Evolutionary conservation across 2,888 invertebrate genomes (phyloP).

Genomic region (Sipha maydis): DNA sequence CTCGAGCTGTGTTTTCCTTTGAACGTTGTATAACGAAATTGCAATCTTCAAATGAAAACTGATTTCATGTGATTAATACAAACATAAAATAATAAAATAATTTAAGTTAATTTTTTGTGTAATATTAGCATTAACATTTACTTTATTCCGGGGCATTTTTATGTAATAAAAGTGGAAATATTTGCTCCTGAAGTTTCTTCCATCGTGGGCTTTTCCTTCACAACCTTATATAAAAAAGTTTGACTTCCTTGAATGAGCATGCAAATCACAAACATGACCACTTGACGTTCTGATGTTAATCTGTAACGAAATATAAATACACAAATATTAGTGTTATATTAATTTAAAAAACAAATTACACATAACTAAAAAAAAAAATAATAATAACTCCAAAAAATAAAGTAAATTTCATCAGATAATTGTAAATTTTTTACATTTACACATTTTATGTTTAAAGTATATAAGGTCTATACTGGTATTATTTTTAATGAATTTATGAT

Average conservation of each 20-base stretch:
- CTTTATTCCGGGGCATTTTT: slow-evolving; percentile 92
- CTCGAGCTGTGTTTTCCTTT: slow-evolving; percentile 93
- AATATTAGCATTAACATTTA: slow-evolving; percentile 66
- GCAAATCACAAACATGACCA: slow-evolving; percentile 91
- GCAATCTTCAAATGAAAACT: slow-evolving; percentile 95
- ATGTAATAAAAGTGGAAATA: slow-evolving; percentile 93
- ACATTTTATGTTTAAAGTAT: no score
- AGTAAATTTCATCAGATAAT: no score
- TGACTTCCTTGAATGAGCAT: slow-evolving; percentile 93
- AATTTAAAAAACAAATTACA: no score
- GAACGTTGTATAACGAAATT: slow-evolving; percentile 92
- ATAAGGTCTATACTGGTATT: no score
- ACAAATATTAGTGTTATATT: no score
- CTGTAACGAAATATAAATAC: slow-evolving; percentile 67
- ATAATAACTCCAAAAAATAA: no score
- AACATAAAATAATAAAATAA: not conserved
- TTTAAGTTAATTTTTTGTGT: not conserved
- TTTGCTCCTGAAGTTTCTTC: slow-evolving; percentile 87
- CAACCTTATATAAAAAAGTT: slow-evolving; percentile 98
- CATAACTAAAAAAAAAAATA: no score
- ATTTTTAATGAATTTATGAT: no score
- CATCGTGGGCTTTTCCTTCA: slow-evolving; percentile 80
- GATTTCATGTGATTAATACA: slow-evolving; percentile 56
- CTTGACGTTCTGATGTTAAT: slow-evolving; percentile 88
- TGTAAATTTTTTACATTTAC: no score